Conservation (phyloP, 2,113 vertebrate species). For the Hemibagrus wyckioides region DNA sequence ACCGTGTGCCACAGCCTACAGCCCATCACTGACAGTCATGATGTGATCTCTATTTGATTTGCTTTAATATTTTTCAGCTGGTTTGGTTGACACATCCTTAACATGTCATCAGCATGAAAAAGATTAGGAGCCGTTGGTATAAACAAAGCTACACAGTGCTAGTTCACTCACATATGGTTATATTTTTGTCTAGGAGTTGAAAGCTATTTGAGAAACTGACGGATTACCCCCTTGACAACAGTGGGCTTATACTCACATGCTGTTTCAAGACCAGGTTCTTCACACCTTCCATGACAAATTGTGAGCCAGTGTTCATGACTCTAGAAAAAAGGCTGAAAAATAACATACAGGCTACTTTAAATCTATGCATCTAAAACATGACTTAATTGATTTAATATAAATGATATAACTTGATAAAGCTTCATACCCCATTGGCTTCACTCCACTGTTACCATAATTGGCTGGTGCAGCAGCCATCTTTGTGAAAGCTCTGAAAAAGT, state of each 20-base stretch:
- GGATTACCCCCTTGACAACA: not conserved
- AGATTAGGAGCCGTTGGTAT: not conserved
- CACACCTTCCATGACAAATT: conserved; percentile 99
- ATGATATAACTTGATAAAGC: not conserved
- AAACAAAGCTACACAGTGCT: not conserved
- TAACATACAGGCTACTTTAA: not conserved
- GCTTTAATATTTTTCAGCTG: not conserved
- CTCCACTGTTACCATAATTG: conserved; percentile 85
- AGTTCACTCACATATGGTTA: not conserved
- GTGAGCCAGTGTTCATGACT: conserved; percentile 97
- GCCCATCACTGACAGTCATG: too few species aligned
- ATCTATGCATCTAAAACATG: conserved; percentile 27
- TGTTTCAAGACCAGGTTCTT: conserved; percentile 98
- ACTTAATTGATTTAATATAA: not conserved
- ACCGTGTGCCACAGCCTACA: too few species aligned
- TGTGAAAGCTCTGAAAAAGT: conserved; percentile 83
- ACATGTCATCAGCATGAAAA: not conserved
- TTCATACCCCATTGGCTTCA: conserved; percentile 91
- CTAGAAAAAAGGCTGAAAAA: conserved; percentile 86
- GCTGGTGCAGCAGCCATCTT: conserved; percentile 93
- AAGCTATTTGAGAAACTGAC: not conserved
- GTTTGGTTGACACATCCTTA: not conserved
- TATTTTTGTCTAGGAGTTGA: not conserved
- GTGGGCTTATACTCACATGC: conserved; percentile 79
- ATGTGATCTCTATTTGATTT: not conserved